These are phyloP conservation scores for Morus bassanus DNA, from an alignment of 2,797 vertebrate genomes.

Conservation along the genomic window DNA sequence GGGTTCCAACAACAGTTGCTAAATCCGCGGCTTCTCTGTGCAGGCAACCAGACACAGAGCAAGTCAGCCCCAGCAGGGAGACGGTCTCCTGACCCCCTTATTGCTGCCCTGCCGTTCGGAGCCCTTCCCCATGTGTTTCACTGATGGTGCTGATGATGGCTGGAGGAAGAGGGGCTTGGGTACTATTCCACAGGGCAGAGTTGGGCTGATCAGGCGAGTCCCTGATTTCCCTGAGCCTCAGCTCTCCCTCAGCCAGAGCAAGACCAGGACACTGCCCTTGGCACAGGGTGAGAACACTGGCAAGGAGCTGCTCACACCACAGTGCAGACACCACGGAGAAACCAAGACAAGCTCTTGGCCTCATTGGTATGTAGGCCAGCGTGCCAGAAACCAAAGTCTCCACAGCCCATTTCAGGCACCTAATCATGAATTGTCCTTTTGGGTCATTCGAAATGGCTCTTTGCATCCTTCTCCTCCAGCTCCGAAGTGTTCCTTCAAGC, in stretches of 20 bases:
- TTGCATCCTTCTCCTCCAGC: background rate
- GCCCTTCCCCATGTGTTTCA: background rate
- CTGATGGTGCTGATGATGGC: fast-evolving
- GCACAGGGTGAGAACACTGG: background rate
- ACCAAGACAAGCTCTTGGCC: background rate
- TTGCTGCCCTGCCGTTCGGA: background rate
- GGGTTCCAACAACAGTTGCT: background rate
- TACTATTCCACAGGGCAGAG: background rate
- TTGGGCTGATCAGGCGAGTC: fast-evolving
- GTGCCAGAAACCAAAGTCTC: background rate
- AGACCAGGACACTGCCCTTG: background rate
- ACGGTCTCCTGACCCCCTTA: fast-evolving
- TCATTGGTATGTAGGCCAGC: background rate
- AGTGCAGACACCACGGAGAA: fast-evolving
- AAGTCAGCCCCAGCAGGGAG: background rate
- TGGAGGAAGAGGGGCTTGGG: background rate
- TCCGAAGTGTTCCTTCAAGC: background rate
- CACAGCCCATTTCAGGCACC: background rate
- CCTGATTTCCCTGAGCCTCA: background rate
- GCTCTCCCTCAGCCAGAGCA: background rate
- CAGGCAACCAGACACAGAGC: fast-evolving
- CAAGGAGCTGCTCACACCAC: background rate
- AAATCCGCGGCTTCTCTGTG: background rate
- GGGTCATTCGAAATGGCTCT: background rate
- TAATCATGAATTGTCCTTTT: background rate